Conservation (phyloP, 2,113 vertebrate genomes). For the Oxyruncus cristatus region DNA sequence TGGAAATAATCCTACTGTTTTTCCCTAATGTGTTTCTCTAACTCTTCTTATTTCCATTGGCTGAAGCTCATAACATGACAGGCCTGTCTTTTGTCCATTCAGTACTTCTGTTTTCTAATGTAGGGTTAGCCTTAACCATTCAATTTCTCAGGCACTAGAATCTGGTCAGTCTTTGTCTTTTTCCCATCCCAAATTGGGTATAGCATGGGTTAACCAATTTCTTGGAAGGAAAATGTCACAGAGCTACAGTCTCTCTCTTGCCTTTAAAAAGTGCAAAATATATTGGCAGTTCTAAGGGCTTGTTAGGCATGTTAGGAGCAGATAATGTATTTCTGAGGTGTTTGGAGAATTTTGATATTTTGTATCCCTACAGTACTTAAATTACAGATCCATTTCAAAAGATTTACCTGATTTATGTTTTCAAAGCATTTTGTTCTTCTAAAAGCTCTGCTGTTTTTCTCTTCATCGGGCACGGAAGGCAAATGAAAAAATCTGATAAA, state of each 20-base stretch:
- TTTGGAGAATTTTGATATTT: not conserved
- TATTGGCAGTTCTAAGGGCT: not conserved
- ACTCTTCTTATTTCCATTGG: not conserved
- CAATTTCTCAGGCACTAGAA: not conserved
- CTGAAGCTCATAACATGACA: not conserved
- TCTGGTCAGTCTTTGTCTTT: not conserved
- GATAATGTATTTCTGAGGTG: not conserved
- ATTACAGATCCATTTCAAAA: not conserved
- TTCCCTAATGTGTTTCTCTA: not conserved
- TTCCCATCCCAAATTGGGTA: not conserved
- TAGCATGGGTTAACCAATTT: not conserved
- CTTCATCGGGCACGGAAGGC: not conserved
- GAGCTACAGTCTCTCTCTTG: not conserved
- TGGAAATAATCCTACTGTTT: not conserved
- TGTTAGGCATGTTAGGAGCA: not conserved
- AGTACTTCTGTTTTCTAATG: not conserved
- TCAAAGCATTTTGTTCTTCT: not conserved
- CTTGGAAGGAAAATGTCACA: not conserved
- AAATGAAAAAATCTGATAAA: not conserved
- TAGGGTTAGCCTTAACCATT: not conserved
- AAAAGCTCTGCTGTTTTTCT: not conserved
- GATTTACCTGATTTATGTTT: not conserved
- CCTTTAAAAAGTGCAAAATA: not conserved
- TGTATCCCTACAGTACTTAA: not conserved
- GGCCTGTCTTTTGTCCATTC: not conserved